These are phyloP conservation scores for Bombus impatiens DNA, from an alignment of 1,140 invertebrate genomes.

Conservation along the genomic window DNA sequence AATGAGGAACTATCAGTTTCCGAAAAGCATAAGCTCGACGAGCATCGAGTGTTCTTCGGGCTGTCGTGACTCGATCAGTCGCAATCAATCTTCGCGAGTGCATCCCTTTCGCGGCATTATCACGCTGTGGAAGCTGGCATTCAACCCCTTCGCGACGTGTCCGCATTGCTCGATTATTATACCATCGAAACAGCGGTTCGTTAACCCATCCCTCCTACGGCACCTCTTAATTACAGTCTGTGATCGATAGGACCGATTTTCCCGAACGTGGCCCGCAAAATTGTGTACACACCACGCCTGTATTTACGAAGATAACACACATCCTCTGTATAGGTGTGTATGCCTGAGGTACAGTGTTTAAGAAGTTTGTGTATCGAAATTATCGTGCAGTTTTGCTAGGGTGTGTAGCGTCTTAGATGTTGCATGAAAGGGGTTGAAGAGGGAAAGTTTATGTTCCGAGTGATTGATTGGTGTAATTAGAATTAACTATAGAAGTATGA, in stretches of 20 bases:
- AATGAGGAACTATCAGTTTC: not conserved
- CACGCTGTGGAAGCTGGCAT: slow-evolving; percentile 39
- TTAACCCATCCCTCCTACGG: slow-evolving; percentile 43
- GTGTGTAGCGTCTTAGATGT: not conserved
- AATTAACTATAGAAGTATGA: no score
- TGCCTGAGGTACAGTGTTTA: not conserved
- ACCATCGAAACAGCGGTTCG: slow-evolving; percentile 63
- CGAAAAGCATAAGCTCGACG: not conserved
- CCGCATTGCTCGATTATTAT: slow-evolving; percentile 65
- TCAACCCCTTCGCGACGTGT: slow-evolving; percentile 24
- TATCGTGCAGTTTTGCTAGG: not conserved
- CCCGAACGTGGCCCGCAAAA: slow-evolving; percentile 54
- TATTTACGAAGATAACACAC: slow-evolving; percentile 45
- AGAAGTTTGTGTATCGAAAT: not conserved
- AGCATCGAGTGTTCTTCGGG: not conserved
- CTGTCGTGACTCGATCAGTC: slow-evolving; percentile 21
- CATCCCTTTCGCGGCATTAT: slow-evolving; percentile 54
- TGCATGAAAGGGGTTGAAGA: not conserved
- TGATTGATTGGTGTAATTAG: not conserved
- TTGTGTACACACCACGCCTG: slow-evolving; percentile 45
- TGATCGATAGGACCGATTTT: slow-evolving; percentile 67
- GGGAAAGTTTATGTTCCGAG: not conserved
- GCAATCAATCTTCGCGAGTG: slow-evolving; percentile 63
- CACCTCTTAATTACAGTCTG: slow-evolving; percentile 61
- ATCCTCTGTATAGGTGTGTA: not conserved